A percentile compares a stretch with the other conserved stretches of the same genome.
phyloP scores from a whole-genome alignment of 2,888 invertebrate genomes.

The Steromphala cineraria region DNA sequence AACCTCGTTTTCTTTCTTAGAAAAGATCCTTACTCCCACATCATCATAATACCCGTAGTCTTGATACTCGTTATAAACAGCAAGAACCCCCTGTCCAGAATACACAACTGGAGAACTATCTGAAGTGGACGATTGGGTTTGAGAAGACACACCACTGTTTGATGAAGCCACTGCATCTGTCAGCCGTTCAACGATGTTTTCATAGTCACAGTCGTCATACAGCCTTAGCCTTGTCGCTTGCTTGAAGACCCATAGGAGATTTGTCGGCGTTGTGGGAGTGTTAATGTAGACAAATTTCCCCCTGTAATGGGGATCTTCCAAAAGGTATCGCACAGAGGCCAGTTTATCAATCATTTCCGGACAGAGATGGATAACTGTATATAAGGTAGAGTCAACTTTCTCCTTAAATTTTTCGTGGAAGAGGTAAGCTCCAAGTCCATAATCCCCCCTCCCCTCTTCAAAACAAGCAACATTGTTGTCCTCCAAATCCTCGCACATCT shows the following conservation, averaged over 20 bases:
- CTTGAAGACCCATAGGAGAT: background rate
- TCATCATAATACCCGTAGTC: too few relatives aligned
- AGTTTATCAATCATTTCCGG: background rate
- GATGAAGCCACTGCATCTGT: background rate
- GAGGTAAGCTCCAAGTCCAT: background rate
- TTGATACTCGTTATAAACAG: too few relatives aligned
- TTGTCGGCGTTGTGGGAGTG: background rate
- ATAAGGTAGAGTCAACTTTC: background rate
- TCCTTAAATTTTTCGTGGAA: background rate
- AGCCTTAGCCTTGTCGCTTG: background rate
- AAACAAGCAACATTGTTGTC: background rate
- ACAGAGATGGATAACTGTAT: background rate
- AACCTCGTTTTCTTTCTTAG: too few relatives aligned
- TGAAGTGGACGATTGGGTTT: too few relatives aligned
- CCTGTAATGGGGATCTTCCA: background rate
- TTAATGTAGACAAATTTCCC: background rate
- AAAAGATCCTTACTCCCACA: too few relatives aligned
- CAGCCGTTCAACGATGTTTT: background rate
- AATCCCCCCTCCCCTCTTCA: background rate
- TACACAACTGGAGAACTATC: too few relatives aligned
- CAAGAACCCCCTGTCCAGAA: too few relatives aligned
- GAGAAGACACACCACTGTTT: background rate
- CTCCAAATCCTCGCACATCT: background rate
- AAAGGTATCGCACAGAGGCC: background rate
- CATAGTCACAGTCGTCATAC: background rate